phyloP scores from a whole-genome alignment of 2,888 invertebrate species.

The Stegana nigrithorax region DNA sequence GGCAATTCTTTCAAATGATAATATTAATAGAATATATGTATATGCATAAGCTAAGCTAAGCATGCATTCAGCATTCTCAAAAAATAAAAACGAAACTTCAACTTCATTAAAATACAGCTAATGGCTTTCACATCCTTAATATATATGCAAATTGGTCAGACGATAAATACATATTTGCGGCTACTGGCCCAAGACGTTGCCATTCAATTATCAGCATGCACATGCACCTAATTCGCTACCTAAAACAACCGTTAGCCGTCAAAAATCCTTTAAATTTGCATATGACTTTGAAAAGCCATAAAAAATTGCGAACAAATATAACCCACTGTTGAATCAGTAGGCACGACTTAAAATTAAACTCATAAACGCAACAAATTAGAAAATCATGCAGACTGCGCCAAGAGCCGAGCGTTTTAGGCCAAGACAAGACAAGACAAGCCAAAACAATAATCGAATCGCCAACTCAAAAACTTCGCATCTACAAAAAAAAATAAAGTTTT shows the following conservation, averaged over 20 bases:
- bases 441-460: neutral
- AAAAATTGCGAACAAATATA: neutral
- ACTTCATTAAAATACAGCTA: too few relatives aligned
- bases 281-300: neutral
- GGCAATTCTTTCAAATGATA: too few relatives aligned
- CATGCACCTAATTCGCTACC: too few relatives aligned
- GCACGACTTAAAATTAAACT: conserved; percentile 3
- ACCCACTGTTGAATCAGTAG: conserved; percentile 1
- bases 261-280: conserved; percentile 10
- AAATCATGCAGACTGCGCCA: neutral
- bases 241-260: neutral
- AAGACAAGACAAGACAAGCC: too few relatives aligned
- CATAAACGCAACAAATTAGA: conserved; percentile 11
- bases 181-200: neutral
- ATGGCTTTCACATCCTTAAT: too few relatives aligned
- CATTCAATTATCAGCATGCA: too few relatives aligned
- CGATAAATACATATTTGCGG: neutral
- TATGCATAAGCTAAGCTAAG: too few relatives aligned
- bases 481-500: neutral
- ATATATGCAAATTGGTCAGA: neutral
- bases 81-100: too few relatives aligned
- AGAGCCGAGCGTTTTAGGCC: neutral
- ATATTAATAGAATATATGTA: too few relatives aligned
- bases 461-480: neutral
- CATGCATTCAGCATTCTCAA: too few relatives aligned